Conservation (phyloP, 1,140 invertebrate genomes). For the Chymomyza costata region DNA sequence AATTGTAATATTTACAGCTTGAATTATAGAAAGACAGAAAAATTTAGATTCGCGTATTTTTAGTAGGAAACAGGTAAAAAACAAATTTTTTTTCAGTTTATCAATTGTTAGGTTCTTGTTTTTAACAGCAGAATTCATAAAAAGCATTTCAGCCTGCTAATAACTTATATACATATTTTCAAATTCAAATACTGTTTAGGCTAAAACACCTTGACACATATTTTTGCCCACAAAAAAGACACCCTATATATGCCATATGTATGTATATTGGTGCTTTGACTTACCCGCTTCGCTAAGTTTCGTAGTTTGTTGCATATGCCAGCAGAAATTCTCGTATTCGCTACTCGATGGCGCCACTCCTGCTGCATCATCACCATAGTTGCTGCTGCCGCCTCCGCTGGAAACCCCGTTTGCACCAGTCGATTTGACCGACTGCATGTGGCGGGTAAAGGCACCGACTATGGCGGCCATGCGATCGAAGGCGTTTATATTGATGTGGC, state of each 20-base stretch:
- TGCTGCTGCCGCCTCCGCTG: conserved; percentile 6
- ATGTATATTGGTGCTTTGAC: conserved; percentile 30
- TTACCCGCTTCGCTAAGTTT: conserved; percentile 65
- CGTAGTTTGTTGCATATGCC: conserved; percentile 63
- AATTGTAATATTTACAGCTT: too few species aligned
- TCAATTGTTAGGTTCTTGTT: too few species aligned
- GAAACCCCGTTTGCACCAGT: not conserved
- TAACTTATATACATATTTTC: too few species aligned
- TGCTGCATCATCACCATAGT: too few species aligned
- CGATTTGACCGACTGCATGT: conserved; percentile 63
- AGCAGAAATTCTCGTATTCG: conserved; percentile 65
- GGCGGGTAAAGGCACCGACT: conserved; percentile 70
- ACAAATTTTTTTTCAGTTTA: too few species aligned
- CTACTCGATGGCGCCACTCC: conserved; percentile 44
- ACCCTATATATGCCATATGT: not conserved
- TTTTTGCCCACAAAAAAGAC: not conserved
- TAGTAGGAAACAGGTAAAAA: too few species aligned
- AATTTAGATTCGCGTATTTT: too few species aligned
- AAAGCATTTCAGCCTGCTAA: too few species aligned
- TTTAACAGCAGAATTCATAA: too few species aligned
- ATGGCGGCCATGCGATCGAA: conserved; percentile 74
- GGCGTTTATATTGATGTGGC: conserved; percentile 73
- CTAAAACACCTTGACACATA: not conserved
- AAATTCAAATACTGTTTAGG: not conserved
- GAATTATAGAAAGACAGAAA: too few species aligned